A percentile compares a stretch with the other conserved stretches of the same genome.
These are phyloP conservation scores for Pseudeuparius sepicola DNA, from an alignment of 2,888 invertebrate species.

Conservation along the genomic window DNA sequence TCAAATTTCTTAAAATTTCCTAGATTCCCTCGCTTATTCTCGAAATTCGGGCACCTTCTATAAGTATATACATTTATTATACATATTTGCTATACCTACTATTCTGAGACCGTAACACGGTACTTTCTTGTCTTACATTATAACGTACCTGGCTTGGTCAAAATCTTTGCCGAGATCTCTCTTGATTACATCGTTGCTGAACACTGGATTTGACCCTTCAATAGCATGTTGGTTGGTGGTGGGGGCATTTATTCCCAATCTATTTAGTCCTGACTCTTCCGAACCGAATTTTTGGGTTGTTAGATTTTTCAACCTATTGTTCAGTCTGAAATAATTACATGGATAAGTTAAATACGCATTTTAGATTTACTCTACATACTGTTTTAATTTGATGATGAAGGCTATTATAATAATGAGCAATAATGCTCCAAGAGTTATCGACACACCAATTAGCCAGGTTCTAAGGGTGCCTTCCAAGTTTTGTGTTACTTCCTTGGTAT, in stretches of 20 bases:
- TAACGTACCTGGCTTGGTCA: constrained; percentile 15
- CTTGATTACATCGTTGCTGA: constrained; percentile 36
- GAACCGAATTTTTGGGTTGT: constrained; percentile 56
- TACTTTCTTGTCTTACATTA: no score
- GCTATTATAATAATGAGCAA: constrained; percentile 44
- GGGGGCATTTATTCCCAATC: constrained; percentile 43
- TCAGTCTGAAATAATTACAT: constrained; percentile 39
- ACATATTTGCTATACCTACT: no score
- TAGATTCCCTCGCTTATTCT: no score
- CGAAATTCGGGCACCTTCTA: no score
- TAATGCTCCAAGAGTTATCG: constrained; percentile 44
- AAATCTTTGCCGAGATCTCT: constrained; percentile 18
- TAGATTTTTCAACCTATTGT: constrained; percentile 50
- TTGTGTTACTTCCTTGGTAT: constrained; percentile 17
- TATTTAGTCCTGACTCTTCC: constrained; percentile 50
- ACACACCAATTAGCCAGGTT: constrained; percentile 45
- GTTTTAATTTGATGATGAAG: constrained; percentile 47
- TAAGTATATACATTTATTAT: no score
- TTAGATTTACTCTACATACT: constrained; percentile 41
- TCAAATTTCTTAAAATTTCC: no score
- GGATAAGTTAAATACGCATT: constrained; percentile 1
- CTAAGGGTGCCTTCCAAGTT: constrained; percentile 38
- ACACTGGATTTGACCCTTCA: constrained; percentile 63
- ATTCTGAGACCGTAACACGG: no score
- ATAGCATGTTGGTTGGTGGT: constrained; percentile 61